These are phyloP conservation scores for Tortrix viridana DNA, from an alignment of 2,888 invertebrate genomes.

Conservation along the genomic window DNA sequence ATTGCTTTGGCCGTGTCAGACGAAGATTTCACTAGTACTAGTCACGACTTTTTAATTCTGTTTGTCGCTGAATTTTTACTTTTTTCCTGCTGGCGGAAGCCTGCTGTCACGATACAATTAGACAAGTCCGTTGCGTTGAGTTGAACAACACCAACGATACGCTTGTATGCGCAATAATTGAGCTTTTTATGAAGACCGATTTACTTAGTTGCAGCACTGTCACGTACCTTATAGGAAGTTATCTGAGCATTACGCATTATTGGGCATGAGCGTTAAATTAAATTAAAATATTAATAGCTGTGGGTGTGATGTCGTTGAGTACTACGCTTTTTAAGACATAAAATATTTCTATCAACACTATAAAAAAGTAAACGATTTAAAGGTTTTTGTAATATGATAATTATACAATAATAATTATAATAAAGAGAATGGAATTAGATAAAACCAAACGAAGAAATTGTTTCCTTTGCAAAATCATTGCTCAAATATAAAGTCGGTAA, in stretches of 20 bases:
- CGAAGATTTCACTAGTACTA: constrained; percentile 30
- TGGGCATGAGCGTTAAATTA: constrained; percentile 9
- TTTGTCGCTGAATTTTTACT: constrained; percentile 25
- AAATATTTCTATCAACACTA: too few relatives aligned
- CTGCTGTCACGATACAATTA: constrained; percentile 32
- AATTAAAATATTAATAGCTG: background rate
- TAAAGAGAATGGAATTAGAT: too few relatives aligned
- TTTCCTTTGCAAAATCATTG: too few relatives aligned
- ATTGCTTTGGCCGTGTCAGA: constrained; percentile 18
- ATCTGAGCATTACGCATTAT: constrained; percentile 11
- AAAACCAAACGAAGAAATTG: too few relatives aligned
- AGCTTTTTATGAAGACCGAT: constrained; percentile 16
- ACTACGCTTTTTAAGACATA: too few relatives aligned
- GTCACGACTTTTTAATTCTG: constrained; percentile 33
- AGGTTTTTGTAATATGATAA: too few relatives aligned
- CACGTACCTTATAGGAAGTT: constrained; percentile 33
- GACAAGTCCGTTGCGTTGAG: constrained; percentile 26
- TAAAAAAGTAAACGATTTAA: too few relatives aligned
- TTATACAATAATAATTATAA: too few relatives aligned
- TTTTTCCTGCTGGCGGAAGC: constrained; percentile 33
- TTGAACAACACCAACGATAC: constrained; percentile 30
- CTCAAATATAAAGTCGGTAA: too few relatives aligned
- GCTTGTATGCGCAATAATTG: constrained; percentile 31
- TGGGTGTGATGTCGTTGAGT: too few relatives aligned
- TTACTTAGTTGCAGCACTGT: constrained; percentile 1